Evolutionary conservation across 2,113 vertebrate genomes (phyloP).

Genomic region (Gadus macrocephalus): DNA sequence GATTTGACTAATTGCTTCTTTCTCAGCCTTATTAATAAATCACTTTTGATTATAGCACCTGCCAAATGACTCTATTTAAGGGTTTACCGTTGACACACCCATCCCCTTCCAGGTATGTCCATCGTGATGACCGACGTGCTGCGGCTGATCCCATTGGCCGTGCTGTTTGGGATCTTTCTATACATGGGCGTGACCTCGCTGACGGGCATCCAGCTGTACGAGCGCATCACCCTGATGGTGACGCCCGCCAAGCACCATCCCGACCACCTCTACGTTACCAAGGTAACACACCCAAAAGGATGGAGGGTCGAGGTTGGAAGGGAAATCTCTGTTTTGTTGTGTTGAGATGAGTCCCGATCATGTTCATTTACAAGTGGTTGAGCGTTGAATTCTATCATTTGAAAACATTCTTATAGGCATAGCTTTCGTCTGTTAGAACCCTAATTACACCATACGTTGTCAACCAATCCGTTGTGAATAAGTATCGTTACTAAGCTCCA

Average conservation of each 20-base stretch:
- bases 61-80: too few species aligned
- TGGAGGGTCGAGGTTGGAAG: too few species aligned
- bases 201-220: conserved; percentile 94
- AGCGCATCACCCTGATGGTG: conserved; percentile 91
- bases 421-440: too few species aligned
- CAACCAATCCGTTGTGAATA: too few species aligned
- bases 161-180: conserved; percentile 96
- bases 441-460: too few species aligned
- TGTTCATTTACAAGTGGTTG: neutral
- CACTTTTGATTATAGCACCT: too few species aligned
- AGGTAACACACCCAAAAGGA: conserved; percentile 69
- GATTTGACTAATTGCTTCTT: too few species aligned
- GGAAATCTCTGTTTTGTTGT: neutral
- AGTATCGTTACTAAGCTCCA: conserved; percentile 33
- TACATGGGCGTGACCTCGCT: conserved; percentile 98
- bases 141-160: conserved; percentile 90
- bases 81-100: neutral
- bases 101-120: conserved; percentile 80
- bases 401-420: too few species aligned
- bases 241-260: conserved; percentile 97
- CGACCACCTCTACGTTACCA: conserved; percentile 92
- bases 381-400: neutral
- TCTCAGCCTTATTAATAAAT: too few species aligned
- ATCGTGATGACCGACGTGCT: conserved; percentile 94
- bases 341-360: neutral